Percentiles rank a stretch among this genome's conserved stretches.
Evolutionary conservation across 2,888 invertebrate genomes (phyloP).

Genomic region (Phoronis australis): DNA sequence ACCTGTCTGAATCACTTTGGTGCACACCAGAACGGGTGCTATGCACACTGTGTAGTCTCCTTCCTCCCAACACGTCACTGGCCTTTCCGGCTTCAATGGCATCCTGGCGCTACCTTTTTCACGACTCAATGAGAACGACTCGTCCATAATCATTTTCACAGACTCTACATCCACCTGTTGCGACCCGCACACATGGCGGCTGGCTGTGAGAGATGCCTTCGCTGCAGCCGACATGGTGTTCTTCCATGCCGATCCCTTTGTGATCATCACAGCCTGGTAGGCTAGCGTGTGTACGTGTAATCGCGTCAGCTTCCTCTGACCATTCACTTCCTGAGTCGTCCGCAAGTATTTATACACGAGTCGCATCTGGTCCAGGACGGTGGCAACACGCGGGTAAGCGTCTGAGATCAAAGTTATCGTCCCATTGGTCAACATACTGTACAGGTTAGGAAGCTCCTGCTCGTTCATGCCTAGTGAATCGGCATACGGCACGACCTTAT

Average conservation of each 20-base stretch:
- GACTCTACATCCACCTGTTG: constrained; percentile 58
- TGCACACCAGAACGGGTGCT: constrained; percentile 78
- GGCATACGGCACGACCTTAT: constrained; percentile 66
- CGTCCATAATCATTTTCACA: constrained; percentile 69
- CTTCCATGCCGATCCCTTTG: constrained; percentile 65
- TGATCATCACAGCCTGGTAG: constrained; percentile 76
- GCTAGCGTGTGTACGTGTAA: constrained; percentile 81
- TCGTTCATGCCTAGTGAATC: constrained; percentile 86
- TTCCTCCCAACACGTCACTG: constrained; percentile 80
- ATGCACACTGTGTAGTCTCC: constrained; percentile 66
- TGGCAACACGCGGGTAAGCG: constrained; percentile 73
- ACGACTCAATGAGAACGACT: constrained; percentile 72
- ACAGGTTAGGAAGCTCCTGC: constrained; percentile 75
- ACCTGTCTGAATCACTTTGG: constrained; percentile 73
- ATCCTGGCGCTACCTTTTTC: constrained; percentile 59
- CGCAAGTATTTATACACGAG: constrained; percentile 58
- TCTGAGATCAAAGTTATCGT: constrained; percentile 70
- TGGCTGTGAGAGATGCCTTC: constrained; percentile 75
- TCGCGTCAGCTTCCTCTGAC: constrained; percentile 63
- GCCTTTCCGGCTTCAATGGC: constrained; percentile 64
- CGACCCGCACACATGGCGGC: constrained; percentile 74
- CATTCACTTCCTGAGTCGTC: constrained; percentile 33
- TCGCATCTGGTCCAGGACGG: constrained; percentile 76
- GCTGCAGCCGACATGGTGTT: constrained; percentile 74
- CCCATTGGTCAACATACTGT: constrained; percentile 66